Evolutionary conservation across 2,113 vertebrate genomes (phyloP).

Genomic region (Charina bottae): DNA sequence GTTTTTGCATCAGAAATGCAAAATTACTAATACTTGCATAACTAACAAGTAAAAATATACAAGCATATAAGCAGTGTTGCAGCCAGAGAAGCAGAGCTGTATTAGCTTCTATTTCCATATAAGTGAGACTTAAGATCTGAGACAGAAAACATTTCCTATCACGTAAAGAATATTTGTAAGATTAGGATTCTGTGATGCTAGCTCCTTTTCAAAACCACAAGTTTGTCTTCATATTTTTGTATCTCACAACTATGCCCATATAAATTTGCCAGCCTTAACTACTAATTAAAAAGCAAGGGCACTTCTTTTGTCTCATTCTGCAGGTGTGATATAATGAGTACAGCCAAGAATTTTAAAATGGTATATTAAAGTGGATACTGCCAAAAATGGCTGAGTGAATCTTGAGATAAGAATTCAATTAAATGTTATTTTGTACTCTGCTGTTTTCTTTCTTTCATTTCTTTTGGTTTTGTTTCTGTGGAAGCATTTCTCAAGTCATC

Average conservation of each 20-base stretch:
- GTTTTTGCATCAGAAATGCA: background rate
- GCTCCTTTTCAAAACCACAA: background rate
- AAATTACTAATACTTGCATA: background rate
- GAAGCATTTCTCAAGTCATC: background rate
- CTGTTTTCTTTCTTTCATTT: background rate
- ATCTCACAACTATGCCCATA: background rate
- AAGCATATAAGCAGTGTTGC: no score
- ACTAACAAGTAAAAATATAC: background rate
- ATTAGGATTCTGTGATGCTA: background rate
- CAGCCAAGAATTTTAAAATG: background rate
- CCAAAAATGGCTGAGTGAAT: background rate
- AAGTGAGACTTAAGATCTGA: background rate
- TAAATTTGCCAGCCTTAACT: background rate
- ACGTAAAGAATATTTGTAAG: background rate
- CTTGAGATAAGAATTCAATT: slow-evolving; percentile 31
- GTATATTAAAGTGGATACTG: background rate
- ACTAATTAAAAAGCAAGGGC: background rate
- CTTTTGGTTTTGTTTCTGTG: background rate
- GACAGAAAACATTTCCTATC: background rate
- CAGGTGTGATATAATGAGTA: background rate
- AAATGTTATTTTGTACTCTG: background rate
- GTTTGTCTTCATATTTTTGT: background rate
- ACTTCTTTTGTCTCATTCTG: background rate
- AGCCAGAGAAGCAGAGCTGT: background rate
- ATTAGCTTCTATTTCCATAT: background rate